Conservation (phyloP, 2,888 invertebrate genomes). For the Fragum fragum region DNA sequence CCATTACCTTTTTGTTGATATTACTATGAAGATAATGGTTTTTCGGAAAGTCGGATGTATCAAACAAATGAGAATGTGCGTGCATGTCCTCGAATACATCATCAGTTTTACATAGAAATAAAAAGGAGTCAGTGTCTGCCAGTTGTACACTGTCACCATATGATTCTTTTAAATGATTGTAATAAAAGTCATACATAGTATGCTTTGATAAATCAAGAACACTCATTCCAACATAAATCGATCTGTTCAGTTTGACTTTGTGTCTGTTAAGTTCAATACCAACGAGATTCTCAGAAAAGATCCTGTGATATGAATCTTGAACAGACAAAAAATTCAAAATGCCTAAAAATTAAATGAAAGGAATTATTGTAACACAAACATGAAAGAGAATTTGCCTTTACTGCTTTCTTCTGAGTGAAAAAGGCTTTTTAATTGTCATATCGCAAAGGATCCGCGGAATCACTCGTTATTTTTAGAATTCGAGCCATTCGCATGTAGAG, state of each 20-base stretch:
- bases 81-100: slow-evolving; percentile 37
- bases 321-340: no score
- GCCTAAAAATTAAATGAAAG: no score
- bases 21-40: slow-evolving; percentile 2
- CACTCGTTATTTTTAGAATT: no score
- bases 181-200: slow-evolving; percentile 84
- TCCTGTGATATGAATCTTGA: no score
- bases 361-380: no score
- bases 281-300: slow-evolving; percentile 45
- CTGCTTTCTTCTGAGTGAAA: no score
- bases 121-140: slow-evolving; percentile 7
- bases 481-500: no score
- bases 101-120: slow-evolving; percentile 28
- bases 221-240: slow-evolving; percentile 46
- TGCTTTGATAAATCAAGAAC: slow-evolving; percentile 85
- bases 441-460: no score
- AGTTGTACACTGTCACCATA: slow-evolving; percentile 57
- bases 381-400: no score
- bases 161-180: slow-evolving; percentile 76
- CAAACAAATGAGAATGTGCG: slow-evolving; percentile 10
- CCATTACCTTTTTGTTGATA: slow-evolving; percentile 25
- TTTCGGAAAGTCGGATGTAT: not conserved
- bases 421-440: no score
- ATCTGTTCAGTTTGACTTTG: slow-evolving; percentile 45
- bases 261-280: slow-evolving; percentile 34